Evolutionary conservation across 1,140 invertebrate species (phyloP).

Genomic region (Drosophila fuyamai): DNA sequence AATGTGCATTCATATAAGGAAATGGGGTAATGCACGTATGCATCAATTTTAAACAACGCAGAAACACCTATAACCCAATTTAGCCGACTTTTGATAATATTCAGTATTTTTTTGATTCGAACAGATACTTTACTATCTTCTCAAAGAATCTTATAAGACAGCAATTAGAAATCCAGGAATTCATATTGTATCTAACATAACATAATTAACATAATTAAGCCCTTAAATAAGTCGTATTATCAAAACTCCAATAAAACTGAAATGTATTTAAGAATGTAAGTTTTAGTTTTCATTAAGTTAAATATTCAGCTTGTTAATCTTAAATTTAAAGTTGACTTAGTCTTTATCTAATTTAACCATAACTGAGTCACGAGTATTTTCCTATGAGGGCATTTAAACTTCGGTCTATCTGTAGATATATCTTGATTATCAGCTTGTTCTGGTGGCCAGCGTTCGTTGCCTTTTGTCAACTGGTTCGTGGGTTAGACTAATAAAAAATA

Average conservation of each 20-base stretch:
- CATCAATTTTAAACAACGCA: neutral
- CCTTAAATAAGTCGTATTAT: no score
- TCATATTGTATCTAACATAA: no score
- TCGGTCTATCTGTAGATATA: conserved; percentile 3
- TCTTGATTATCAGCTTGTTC: conserved; percentile 1
- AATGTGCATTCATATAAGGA: neutral
- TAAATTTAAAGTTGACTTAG: no score
- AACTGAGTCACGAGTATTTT: neutral
- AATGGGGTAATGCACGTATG: neutral
- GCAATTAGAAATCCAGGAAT: neutral
- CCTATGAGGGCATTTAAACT: conserved; percentile 20
- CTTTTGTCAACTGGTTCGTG: conserved; percentile 61
- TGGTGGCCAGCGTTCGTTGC: conserved; percentile 33
- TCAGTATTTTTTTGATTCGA: neutral
- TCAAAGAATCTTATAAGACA: neutral
- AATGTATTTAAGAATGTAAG: no score
- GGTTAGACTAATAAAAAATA: conserved; percentile 66
- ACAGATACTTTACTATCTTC: no score
- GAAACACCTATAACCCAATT: neutral
- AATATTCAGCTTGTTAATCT: no score
- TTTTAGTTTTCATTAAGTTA: no score
- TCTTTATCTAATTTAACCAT: no score
- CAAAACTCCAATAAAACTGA: no score
- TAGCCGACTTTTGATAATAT: neutral
- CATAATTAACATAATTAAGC: no score